Base-by-base conservation (phyloP, 2,113 vertebrate genomes). In the Stegostoma tigrinum region DNA sequence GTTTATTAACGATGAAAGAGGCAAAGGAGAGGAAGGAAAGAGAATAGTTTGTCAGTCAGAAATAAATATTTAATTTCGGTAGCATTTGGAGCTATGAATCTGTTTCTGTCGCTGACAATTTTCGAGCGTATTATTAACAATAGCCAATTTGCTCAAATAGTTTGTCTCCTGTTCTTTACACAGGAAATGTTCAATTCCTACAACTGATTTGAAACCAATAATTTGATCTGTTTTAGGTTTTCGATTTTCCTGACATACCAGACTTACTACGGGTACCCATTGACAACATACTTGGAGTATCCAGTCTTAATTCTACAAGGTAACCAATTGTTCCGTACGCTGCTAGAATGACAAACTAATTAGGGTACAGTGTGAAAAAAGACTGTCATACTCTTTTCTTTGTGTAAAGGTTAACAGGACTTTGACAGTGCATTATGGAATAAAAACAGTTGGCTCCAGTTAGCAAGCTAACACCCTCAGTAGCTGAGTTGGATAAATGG, bases 181-280 rank as follows among this genome's bases (percentile, higher is more conserved):
- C 38, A n/a, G 89, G 38, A 38, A 93, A 38, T 2, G 38, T 93
- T 93, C 67, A 34, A 64, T 55, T 17, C 34, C 64, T 91, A 38
- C 89, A 93, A 64, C 55, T 64, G 55, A 30, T 89, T 52, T 89
- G 8, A 75, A 34, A 70, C 96, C 96, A 12, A 96, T 10, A 95
- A 94, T 96, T 91, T 95, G 23, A 96, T 30, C 94, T 66, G 30
- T 83, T 96, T 90, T 96, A 99, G 99, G 96, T 99, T 98, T 97
- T 97, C 99, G 95, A 98, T 99, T 94, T 99, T 99, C 96, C 97
- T 99, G n/a, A 98, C 98, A 1, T 99, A 99, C 97, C 99, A 99
- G 96, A 98, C 98, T 96, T 99, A 99, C 96, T 98, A 99, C 1
- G 97, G 96, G 95, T 99, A 99, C 97, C 99, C 99, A 0, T 97